These are phyloP conservation scores for Halesus radiatus DNA, from an alignment of 1,140 invertebrate genomes.

Conservation along the genomic window DNA sequence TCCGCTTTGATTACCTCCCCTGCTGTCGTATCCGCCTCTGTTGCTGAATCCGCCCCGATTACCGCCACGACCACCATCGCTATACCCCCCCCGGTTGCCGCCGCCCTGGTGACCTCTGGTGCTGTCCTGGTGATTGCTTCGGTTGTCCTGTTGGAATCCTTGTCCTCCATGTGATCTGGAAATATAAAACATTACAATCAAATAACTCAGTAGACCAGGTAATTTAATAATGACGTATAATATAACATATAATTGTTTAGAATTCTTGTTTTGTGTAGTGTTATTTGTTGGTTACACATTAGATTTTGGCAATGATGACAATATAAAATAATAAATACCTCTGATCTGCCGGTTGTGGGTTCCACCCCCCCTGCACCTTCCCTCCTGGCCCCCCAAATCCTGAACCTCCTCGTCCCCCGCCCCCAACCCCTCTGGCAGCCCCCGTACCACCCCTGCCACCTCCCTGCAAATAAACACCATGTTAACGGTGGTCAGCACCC, in stretches of 20 bases:
- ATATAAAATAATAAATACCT: neutral
- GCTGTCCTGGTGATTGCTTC: slow-evolving; percentile 64
- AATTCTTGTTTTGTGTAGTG: no score
- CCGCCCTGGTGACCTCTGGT: no score
- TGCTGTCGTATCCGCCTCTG: slow-evolving; percentile 44
- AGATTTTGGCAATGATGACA: no score
- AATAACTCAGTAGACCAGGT: neutral
- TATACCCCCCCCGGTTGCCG: slow-evolving; percentile 60
- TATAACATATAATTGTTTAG: no score
- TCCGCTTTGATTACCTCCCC: slow-evolving; percentile 34
- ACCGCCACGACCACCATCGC: slow-evolving; percentile 62
- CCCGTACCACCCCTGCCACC: slow-evolving; percentile 16
- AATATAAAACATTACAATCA: neutral
- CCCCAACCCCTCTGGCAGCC: slow-evolving; percentile 52
- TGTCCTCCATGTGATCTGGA: slow-evolving; percentile 1
- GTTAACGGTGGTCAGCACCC: no score
- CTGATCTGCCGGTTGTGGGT: slow-evolving; percentile 50
- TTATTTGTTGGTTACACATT: no score
- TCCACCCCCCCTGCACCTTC: slow-evolving; percentile 64
- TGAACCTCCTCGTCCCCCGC: slow-evolving; percentile 41
- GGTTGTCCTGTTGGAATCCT: slow-evolving; percentile 56
- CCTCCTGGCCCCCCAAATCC: slow-evolving; percentile 57
- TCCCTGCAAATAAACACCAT: neutral
- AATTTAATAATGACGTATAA: no score
- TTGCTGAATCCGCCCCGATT: slow-evolving; percentile 61